A percentile compares a stretch with the other conserved stretches of the same genome.
These are phyloP conservation scores for Xenopus petersii DNA, from an alignment of 2,797 vertebrate genomes.

Conservation along the genomic window DNA sequence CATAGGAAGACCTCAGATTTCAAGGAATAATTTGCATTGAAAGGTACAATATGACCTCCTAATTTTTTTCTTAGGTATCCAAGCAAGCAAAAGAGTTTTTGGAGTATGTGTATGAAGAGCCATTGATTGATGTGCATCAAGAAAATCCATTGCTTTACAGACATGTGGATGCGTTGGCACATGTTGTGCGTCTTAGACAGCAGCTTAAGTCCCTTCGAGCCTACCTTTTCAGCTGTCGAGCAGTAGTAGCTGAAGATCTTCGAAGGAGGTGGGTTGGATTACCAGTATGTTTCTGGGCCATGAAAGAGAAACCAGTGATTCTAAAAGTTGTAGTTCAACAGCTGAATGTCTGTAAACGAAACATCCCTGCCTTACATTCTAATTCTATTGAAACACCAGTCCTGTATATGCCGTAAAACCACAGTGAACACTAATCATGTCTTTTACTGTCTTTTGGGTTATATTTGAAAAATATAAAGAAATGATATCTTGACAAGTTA, in stretches of 20 bases:
- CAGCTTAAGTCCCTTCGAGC: conserved; percentile 91
- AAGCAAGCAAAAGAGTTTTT: conserved; percentile 98
- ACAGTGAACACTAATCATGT: too few species aligned
- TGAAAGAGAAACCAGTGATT: too few species aligned
- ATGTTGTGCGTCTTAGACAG: conserved; percentile 83
- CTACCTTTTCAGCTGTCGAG: conserved; percentile 95
- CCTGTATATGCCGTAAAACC: too few species aligned
- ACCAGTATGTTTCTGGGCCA: too few species aligned
- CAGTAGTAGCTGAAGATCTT: conserved; percentile 89
- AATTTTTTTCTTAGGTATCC: conserved; percentile 77
- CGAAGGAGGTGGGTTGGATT: conserved; percentile 78
- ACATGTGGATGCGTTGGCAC: conserved; percentile 83
- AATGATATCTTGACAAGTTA: too few species aligned
- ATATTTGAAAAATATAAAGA: too few species aligned
- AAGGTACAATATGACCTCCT: conserved; percentile 15
- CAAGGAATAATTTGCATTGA: conserved; percentile 6
- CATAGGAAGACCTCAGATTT: conserved; percentile 28
- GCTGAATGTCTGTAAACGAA: too few species aligned
- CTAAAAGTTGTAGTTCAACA: too few species aligned
- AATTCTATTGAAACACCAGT: too few species aligned
- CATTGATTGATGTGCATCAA: conserved; percentile 90
- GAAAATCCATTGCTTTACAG: conserved; percentile 92
- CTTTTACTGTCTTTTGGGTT: too few species aligned
- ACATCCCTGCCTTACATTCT: too few species aligned
- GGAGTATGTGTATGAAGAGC: conserved; percentile 96